Evolutionary conservation across 2,797 vertebrate genomes (phyloP), one percentile per base, ranked within the genome.

Genomic region (Neostethus bicornis): DNA sequence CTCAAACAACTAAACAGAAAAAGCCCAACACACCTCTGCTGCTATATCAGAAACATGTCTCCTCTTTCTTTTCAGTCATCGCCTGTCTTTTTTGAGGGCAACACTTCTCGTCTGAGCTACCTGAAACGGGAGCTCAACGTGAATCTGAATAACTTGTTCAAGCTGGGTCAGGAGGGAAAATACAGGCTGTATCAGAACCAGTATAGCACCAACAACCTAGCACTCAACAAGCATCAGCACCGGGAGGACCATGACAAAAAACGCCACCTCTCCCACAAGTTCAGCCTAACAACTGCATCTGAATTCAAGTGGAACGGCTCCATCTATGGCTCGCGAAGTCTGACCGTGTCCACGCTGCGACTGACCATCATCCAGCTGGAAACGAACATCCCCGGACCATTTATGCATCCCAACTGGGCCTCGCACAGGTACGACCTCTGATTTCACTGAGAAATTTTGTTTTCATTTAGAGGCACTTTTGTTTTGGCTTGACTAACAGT

Each of bases 301-400:
- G 97, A 99, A 75, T 99, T 99, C 91, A 98, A 97, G 69, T 99
- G 97, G 97, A 98, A 95, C 3, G 97, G 97, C 13, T 95, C 96
- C 25, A 94, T 99, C 58, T 95, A 98, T 1, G 97, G 97, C 7
- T 97, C 95, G 9, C 95, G 94, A 61, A 93, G 93, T 57, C 91
- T 98, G 23, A 99, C 95, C 2, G 86, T 97, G 75, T 95, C 95
- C 64, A 99, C 97, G 2, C 88, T 99, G 79, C 93, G 97, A 56
- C 91, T 99, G 51, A 98, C 95, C 61, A 99, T 99, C 81, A 94
- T 96, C 68, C 97, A 99, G 83, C 83, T 99, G 53, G 97, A 99
- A 85, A 96, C 93, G 66, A 99, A 93, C 45, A 92, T 98, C 55
- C 96, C 96, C 0, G 94, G 93, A 0, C 95, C 97, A 0, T 99